Conservation (phyloP, 2,888 invertebrate genomes). For the Brachylomia viminalis region DNA sequence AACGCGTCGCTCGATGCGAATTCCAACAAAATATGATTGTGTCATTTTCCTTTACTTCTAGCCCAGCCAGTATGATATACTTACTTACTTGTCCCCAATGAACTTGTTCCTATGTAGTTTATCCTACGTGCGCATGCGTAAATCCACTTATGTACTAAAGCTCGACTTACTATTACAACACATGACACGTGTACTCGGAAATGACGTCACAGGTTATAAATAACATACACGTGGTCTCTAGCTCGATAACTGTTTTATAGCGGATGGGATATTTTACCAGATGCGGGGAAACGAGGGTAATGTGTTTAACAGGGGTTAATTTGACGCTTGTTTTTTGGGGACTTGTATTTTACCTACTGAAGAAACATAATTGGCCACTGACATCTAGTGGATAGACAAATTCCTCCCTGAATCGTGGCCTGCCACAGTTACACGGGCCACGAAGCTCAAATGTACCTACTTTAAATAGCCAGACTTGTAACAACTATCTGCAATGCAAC, state of each 20-base stretch:
- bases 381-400: no score
- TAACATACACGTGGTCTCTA: conserved; percentile 16
- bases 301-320: neutral
- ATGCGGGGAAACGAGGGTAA: neutral
- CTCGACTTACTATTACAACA: conserved; percentile 7
- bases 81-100: no score
- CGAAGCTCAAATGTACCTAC: no score
- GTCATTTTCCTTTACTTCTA: neutral
- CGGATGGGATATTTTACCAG: neutral
- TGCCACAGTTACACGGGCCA: no score
- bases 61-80: neutral
- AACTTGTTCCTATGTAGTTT: no score
- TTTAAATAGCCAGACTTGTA: no score
- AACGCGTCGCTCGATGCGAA: neutral
- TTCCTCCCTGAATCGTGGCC: no score
- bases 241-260: neutral
- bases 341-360: no score
- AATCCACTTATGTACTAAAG: no score
- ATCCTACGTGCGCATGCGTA: no score
- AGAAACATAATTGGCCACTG: neutral
- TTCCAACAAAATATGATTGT: neutral
- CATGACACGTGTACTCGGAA: conserved; percentile 22
- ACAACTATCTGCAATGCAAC: no score
- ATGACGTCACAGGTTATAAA: conserved; percentile 33
- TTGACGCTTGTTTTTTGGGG: neutral